These are phyloP conservation scores for Acanthosepion esculentum DNA, from an alignment of 2,888 invertebrate species.

Conservation along the genomic window DNA sequence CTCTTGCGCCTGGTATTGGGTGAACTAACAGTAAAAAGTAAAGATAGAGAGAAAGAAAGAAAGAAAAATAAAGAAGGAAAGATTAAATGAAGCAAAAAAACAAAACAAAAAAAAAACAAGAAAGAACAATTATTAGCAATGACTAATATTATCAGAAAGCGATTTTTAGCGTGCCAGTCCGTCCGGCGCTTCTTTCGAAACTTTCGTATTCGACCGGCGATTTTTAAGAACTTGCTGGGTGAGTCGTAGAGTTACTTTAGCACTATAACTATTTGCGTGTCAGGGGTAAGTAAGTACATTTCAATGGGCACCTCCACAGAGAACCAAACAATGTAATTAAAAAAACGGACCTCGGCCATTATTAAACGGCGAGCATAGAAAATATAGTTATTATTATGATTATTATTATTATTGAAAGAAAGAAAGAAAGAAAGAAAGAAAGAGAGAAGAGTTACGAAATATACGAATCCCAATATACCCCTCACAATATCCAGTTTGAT, in stretches of 20 bases:
- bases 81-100: no score
- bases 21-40: not conserved
- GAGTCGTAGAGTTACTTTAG: not conserved
- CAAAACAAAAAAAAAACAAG: no score
- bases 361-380: no score
- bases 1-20: not conserved
- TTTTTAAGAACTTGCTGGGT: not conserved
- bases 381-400: no score
- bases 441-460: no score
- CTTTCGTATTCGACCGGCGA: not conserved
- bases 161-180: not conserved
- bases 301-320: not conserved
- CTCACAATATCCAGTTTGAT: no score
- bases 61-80: no score
- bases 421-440: no score
- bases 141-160: not conserved
- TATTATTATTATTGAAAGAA: no score
- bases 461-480: no score
- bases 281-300: not conserved
- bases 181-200: not conserved
- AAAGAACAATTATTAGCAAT: no score
- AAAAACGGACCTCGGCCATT: not conserved
- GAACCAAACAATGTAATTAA: not conserved
- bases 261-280: not conserved
- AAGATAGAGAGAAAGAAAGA: not conserved